Evolutionary conservation across 2,888 invertebrate genomes (phyloP).

Genomic region (Ommatoiulus sabulosus): DNA sequence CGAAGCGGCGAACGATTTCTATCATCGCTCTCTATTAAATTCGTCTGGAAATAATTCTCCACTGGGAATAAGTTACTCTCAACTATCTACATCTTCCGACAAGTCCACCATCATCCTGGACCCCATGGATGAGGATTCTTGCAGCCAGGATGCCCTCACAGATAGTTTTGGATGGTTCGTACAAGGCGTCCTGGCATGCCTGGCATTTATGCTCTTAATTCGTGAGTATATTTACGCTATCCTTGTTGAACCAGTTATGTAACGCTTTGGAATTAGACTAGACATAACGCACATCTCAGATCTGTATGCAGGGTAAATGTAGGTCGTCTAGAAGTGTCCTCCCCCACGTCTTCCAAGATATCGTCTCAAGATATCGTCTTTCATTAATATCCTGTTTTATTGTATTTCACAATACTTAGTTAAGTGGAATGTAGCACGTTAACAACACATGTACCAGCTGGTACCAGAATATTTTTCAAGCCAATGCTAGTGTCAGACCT

Average conservation of each 20-base stretch:
- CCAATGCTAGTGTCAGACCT: too few relatives aligned
- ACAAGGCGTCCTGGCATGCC: slow-evolving; percentile 76
- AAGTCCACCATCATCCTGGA: neutral
- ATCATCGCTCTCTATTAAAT: slow-evolving; percentile 23
- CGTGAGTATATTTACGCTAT: slow-evolving; percentile 70
- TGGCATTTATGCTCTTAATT: slow-evolving; percentile 80
- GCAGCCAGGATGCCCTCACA: slow-evolving; percentile 71
- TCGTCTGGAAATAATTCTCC: slow-evolving; percentile 29
- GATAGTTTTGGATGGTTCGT: slow-evolving; percentile 81
- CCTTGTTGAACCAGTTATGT: neutral
- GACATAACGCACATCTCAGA: neutral
- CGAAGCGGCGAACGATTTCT: neutral
- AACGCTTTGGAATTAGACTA: neutral
- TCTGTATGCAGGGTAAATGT: neutral
- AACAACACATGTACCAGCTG: too few relatives aligned
- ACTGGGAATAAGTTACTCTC: slow-evolving; percentile 1
- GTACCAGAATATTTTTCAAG: too few relatives aligned
- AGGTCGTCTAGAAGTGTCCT: neutral
- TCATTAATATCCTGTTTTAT: too few relatives aligned
- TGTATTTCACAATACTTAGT: neutral
- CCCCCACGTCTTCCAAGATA: neutral
- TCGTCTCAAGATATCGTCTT: too few relatives aligned
- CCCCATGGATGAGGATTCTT: slow-evolving; percentile 42
- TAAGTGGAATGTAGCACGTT: neutral
- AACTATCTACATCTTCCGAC: neutral